Conservation (phyloP, 1,140 invertebrate genomes). For the Rhysida immarginata region DNA sequence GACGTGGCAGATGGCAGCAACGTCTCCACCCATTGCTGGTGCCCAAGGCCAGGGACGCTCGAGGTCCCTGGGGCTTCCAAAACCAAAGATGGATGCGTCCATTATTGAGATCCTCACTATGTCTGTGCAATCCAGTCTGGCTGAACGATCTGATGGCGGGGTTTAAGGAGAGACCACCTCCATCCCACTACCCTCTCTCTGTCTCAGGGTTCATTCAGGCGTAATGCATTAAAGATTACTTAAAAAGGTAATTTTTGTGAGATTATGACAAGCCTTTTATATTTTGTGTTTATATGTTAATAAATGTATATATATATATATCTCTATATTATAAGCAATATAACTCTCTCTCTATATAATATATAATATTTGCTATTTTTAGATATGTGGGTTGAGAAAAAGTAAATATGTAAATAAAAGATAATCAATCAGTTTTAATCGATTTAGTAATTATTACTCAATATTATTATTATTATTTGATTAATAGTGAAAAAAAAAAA, state of each 20-base stretch:
- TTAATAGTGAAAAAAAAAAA: too few species aligned
- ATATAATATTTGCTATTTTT: too few species aligned
- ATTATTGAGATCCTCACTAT: not conserved
- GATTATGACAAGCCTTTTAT: constrained; percentile 6
- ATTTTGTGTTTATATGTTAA: constrained; percentile 3
- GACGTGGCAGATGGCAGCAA: not conserved
- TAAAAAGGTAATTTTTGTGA: constrained; percentile 15
- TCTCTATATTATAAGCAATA: too few species aligned
- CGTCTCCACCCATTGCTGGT: not conserved
- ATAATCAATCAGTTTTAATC: too few species aligned
- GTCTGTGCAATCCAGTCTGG: constrained; percentile 2
- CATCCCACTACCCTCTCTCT: constrained; percentile 6
- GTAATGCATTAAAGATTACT: constrained; percentile 12
- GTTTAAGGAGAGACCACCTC: constrained; percentile 4
- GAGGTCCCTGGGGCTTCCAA: not conserved
- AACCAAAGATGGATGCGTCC: not conserved
- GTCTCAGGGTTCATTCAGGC: constrained; percentile 6
- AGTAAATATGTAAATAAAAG: too few species aligned
- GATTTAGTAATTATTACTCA: too few species aligned
- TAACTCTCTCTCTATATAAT: too few species aligned
- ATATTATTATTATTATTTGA: too few species aligned
- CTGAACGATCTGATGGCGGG: constrained; percentile 5
- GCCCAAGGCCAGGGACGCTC: not conserved
- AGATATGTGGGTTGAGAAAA: too few species aligned
- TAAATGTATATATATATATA: constrained; percentile 6